Base-by-base conservation (phyloP, 2,888 invertebrate species). In the Volucella bombylans region DNA sequence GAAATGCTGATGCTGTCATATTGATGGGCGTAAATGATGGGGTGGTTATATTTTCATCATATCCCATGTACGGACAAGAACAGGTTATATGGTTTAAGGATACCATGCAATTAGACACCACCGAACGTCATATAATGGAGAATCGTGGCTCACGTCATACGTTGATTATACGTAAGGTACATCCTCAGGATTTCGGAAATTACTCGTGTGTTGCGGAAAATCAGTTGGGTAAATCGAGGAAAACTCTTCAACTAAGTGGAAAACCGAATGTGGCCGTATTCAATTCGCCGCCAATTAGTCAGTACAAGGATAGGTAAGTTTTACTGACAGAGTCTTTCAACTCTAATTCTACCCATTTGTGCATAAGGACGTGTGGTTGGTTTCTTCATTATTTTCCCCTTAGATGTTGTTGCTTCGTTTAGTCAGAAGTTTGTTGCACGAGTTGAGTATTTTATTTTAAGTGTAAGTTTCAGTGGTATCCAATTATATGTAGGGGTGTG, bases 161-260 rank as follows among this genome's bases (percentile, higher is more conserved):
- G 31, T 93, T 95, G 88, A 93, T 95, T 90, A 94, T 95, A 89
- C 93, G 94, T 81, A 94, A 94, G 92, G 94, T 95, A 87, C 94
- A 94, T 90, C 92, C 93, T 85, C 93, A 94, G 87, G 95, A 95
- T 92, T 95, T 95, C 90, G 95, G 95, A 87, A 94, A 94, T 92
- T 95, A 95, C 91, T 94, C 94, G 88, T 95, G 95, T 91, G 93
- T 94, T 87, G 95, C 95, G 62, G 94, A 95, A 90, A 95, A 95
- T 92, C 93, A 93, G 89, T 92, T 95, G 87, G 95, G 95, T 86
- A 94, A 94, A 91, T 93, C 93, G 86, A 92, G 94, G 87, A 94
- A 94, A 91, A 94, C 93, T 90, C 93, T 95, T 86, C 93, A 94
- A 91, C 92, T 95, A 89, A 94, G 94, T 90, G 95, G 95, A 82